Evolutionary conservation across 64 coral and sea anemone genomes (phyloP), one percentile per base, ranked within the genome.

Genomic region (Anthopleura sola): DNA sequence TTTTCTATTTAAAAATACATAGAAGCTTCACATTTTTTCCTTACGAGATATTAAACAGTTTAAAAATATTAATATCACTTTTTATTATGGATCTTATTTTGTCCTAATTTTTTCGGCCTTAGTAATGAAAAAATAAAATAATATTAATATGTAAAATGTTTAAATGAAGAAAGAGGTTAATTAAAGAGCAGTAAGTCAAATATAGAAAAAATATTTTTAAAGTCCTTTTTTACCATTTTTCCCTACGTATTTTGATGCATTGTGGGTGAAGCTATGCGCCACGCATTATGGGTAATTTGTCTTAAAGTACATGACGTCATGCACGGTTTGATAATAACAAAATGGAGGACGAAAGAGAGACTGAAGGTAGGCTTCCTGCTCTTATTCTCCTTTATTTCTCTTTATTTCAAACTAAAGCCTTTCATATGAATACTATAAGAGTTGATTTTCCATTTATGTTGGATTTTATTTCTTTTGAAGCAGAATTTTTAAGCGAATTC

Each of bases 321-420:
- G 12, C 5, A 79, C 37, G 12, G 15, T 79, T 38, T 20, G 37
- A 46, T 46, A 84, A 86, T 82, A 96, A 92, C 87, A 92, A 92
- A 82, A 96, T 96, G 94, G 94, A 89, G 38, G 91, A 93, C 75
- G 90, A 96, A 48, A 81, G 91, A 62, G 94, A 92, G 75, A 77
- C 29, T 56, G 60, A 49, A 74, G 58, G 83, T 83, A 37, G 55
- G 23, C 56, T 36, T 60, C n/a, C 36, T 66, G 46, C n/a, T 24
- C 32, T 47, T 81, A 28, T 49, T 58, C 34, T 78, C 75, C 66
- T 36, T 38, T 55, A 1, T 46, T 23, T 78, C 24, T 23, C 69
- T 84, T 80, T 24, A 32, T 29, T 20, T 17, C 37, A 38, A 76
- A 11, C 49, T 50, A 36, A 47, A 28, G 46, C 23, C 12, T 31